A percentile compares a stretch with the other conserved stretches of the same genome.
These are phyloP conservation scores for Rhincodon typus DNA, from an alignment of 2,797 vertebrate species.

Conservation along the genomic window DNA sequence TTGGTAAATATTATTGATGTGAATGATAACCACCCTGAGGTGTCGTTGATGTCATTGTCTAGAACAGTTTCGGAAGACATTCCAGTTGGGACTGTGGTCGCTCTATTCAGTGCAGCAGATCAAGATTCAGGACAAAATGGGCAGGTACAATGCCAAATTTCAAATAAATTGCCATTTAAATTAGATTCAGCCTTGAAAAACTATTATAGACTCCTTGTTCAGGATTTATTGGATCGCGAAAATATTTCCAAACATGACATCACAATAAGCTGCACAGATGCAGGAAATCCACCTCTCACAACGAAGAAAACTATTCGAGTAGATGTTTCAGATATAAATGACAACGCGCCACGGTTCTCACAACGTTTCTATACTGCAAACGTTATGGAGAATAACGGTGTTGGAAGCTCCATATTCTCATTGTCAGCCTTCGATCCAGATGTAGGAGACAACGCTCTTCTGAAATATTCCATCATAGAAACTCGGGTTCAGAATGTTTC, in stretches of 20 bases:
- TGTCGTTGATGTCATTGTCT: conserved; percentile 46
- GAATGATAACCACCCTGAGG: conserved; percentile 35
- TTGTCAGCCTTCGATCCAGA: not conserved
- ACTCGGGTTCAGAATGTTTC: not conserved
- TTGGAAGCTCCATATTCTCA: not conserved
- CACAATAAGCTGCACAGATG: not conserved
- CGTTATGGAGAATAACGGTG: not conserved
- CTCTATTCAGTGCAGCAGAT: conserved; percentile 56
- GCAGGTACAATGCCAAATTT: conserved; percentile 53
- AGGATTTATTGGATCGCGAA: not conserved
- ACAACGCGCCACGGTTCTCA: not conserved
- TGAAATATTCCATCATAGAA: not conserved
- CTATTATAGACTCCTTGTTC: conserved; percentile 57
- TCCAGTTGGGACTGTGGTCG: conserved; percentile 44
- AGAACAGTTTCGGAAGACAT: conserved; percentile 47
- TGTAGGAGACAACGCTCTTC: not conserved
- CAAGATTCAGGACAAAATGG: conserved; percentile 62
- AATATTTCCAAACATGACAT: not conserved
- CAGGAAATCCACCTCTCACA: not conserved
- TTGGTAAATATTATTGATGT: conserved; percentile 24
- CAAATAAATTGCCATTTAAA: conserved; percentile 51
- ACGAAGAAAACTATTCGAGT: not conserved
- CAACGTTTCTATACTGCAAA: not conserved
- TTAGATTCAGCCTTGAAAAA: conserved; percentile 56
- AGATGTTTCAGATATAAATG: conserved; percentile 9